Percentiles rank a stretch among this genome's conserved stretches.
phyloP scores from a whole-genome alignment of 2,888 invertebrate species.

The Luperina nickerlii region DNA sequence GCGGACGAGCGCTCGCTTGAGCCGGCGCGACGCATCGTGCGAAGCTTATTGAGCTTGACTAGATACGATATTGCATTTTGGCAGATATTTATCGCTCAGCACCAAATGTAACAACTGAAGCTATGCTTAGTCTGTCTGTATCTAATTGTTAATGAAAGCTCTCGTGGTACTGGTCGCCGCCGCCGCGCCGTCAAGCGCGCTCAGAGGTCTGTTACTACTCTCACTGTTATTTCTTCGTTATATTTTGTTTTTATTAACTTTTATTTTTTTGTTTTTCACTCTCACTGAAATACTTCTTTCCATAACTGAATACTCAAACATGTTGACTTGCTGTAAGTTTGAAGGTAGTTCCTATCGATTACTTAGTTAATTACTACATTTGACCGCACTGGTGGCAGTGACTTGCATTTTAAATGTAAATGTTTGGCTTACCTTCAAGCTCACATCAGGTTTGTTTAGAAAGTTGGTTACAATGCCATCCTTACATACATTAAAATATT shows the following conservation, averaged over 20 bases:
- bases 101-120: slow-evolving; percentile 8
- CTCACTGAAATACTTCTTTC: slow-evolving; percentile 71
- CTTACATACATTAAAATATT: slow-evolving; percentile 17
- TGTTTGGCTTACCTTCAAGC: slow-evolving; percentile 36
- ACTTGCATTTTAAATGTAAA: neutral
- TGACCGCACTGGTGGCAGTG: neutral
- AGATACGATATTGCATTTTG: slow-evolving; percentile 35
- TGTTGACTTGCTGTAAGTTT: slow-evolving; percentile 71
- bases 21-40: slow-evolving; percentile 43
- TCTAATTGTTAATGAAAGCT: slow-evolving; percentile 16
- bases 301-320: slow-evolving; percentile 67
- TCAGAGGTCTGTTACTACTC: slow-evolving; percentile 62
- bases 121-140: slow-evolving; percentile 41
- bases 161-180: slow-evolving; percentile 37
- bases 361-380: neutral
- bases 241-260: slow-evolving; percentile 66
- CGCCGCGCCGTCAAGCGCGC: slow-evolving; percentile 63
- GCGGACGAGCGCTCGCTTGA: slow-evolving; percentile 57
- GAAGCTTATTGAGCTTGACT: slow-evolving; percentile 41
- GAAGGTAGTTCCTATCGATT: slow-evolving; percentile 60
- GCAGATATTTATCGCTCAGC: slow-evolving; percentile 42
- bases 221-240: slow-evolving; percentile 65
- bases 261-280: slow-evolving; percentile 69
- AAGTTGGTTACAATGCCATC: slow-evolving; percentile 25
- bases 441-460: slow-evolving; percentile 39